Evolutionary conservation across 2,113 vertebrate genomes (phyloP).

Genomic region (Cervus canadensis): DNA sequence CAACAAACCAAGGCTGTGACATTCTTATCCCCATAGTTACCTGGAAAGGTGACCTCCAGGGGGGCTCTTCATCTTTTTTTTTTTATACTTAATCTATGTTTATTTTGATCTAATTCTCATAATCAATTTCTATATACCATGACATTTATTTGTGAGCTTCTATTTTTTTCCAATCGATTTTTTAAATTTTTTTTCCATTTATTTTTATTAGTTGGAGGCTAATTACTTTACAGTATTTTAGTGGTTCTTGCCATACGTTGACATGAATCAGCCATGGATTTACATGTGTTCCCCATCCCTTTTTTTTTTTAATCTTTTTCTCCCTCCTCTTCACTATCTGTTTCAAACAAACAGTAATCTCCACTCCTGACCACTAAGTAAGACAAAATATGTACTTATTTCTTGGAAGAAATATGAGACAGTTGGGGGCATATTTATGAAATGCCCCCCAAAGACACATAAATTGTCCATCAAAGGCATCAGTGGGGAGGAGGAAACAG

Average conservation of each 20-base stretch:
- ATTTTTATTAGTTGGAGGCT: too few relatives aligned
- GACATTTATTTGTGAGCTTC: too few relatives aligned
- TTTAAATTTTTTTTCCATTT: too few relatives aligned
- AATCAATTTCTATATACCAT: too few relatives aligned
- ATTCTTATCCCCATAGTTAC: slow-evolving; percentile 73
- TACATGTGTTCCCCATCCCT: slow-evolving; percentile 6
- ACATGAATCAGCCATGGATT: too few relatives aligned
- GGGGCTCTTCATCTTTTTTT: slow-evolving; percentile 87
- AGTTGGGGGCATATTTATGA: slow-evolving; percentile 50
- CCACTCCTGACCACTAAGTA: slow-evolving; percentile 98
- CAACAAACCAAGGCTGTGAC: neutral
- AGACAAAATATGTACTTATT: slow-evolving; percentile 84
- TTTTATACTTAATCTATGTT: too few relatives aligned
- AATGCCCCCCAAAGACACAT: slow-evolving; percentile 52
- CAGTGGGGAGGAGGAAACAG: slow-evolving; percentile 57
- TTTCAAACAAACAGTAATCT: slow-evolving; percentile 99
- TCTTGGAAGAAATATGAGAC: slow-evolving; percentile 56
- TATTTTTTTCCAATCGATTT: too few relatives aligned
- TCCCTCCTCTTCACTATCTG: slow-evolving; percentile 98
- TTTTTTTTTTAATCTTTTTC: slow-evolving; percentile 89
- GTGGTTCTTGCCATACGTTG: too few relatives aligned
- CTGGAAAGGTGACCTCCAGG: slow-evolving; percentile 96
- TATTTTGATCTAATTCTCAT: too few relatives aligned
- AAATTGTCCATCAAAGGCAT: slow-evolving; percentile 44
- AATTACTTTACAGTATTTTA: too few relatives aligned